Percentiles rank a stretch among this genome's conserved stretches.
phyloP scores from a whole-genome alignment of 2,888 invertebrate species.

The Eueremaeus valkanovi region DNA sequence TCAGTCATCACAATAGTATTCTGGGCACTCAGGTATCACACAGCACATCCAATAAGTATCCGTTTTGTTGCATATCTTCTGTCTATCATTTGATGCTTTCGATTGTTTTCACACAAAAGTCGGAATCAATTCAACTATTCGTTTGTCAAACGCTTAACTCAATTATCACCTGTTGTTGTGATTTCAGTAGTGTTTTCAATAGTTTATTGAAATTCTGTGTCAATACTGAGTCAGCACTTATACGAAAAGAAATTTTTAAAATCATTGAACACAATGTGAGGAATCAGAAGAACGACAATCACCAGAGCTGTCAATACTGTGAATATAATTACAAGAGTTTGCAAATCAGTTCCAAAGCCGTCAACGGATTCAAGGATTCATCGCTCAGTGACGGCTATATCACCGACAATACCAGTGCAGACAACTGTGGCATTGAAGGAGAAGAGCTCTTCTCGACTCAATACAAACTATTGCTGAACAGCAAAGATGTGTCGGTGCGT shows the following conservation, averaged over 20 bases:
- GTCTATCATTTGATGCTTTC: background rate
- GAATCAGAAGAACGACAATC: slow-evolving; percentile 1
- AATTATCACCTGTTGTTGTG: slow-evolving; percentile 34
- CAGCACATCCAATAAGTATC: background rate
- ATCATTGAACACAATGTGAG: slow-evolving; percentile 26
- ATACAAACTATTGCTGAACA: background rate
- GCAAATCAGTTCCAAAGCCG: background rate
- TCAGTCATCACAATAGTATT: slow-evolving; percentile 27
- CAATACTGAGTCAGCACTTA: background rate
- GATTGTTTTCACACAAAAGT: slow-evolving; percentile 2
- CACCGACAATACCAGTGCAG: slow-evolving; percentile 13
- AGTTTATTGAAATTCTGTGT: slow-evolving; percentile 6
- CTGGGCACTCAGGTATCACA: background rate
- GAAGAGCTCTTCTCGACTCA: background rate
- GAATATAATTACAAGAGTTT: background rate
- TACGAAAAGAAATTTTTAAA: slow-evolving; percentile 23
- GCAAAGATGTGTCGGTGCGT: background rate
- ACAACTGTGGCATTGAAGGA: background rate
- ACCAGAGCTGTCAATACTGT: background rate
- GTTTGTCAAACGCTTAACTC: background rate
- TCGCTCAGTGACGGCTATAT: slow-evolving; percentile 34
- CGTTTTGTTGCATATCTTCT: slow-evolving; percentile 19
- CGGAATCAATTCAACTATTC: background rate
- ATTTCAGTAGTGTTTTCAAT: slow-evolving; percentile 9
- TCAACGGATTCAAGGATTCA: background rate